Evolutionary conservation across 2,113 vertebrate genomes (phyloP), one percentile per base, ranked within the genome.

Genomic region (Condylura cristata): DNA sequence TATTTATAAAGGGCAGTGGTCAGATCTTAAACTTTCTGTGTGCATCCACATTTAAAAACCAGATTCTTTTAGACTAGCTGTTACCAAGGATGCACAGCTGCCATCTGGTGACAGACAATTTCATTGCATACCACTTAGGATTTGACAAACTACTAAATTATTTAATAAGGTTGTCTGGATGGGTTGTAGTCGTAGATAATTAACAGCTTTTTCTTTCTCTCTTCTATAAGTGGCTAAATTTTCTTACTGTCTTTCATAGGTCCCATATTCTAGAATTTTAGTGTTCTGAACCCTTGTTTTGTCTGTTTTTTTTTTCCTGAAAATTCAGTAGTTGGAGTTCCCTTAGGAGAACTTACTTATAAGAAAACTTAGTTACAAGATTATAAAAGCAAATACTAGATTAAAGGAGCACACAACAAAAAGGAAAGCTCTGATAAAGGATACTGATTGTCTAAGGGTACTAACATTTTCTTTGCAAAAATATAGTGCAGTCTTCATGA

Each of bases 221-320:
- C 18, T 85, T 79, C 83, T 75, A 53, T 17, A 8, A 86, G 6
- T 87, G 8, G 39, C 76, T 61, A 80, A 32, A 81, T 82, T 92
- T 53, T 85, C 34, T 58, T 51, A 86, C 34, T 90, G 5, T 63
- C 84, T 95, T 53, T 86, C 63, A 74, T 16, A 71, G 11, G 17
- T 10, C 24, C 28, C 41, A 32, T 3, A 8, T 70, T 84, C 13
- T 37, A 75, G 78, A 90, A 86, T 63, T 34, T 91, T 82, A 74
- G 28, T 83, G 30, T 51, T 89, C 48, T 22, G 30, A 86, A 72
- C 24, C 5, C 17, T 10, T 72, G 0, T 89, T 91, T 71, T 91
- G 51, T 71, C 18, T 48, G 0, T 82, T 63, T 92, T 86, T 85
- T 68, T 30, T 37, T 94, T 93, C 65, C 16, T 91, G 51, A 83